A percentile compares a stretch with the other conserved stretches of the same genome.
These are phyloP conservation scores for Perizoma flavofasciatum DNA, from an alignment of 2,888 invertebrate genomes.

Conservation along the genomic window DNA sequence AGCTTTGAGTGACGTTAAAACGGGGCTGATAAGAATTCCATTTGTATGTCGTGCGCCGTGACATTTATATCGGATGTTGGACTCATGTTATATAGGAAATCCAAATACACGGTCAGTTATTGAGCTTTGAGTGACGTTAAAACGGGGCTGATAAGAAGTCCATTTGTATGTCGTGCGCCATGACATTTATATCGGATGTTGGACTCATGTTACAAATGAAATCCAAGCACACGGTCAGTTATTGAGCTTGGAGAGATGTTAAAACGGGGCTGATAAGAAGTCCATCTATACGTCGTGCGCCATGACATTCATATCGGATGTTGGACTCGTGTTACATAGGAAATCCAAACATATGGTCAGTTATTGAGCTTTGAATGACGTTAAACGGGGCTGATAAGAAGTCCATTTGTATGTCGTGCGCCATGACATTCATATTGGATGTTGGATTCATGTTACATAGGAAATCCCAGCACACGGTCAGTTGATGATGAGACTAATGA, in stretches of 20 bases:
- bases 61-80: slow-evolving; percentile 28
- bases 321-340: slow-evolving; percentile 21
- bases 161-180: not conserved
- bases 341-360: slow-evolving; percentile 6
- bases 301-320: slow-evolving; percentile 24
- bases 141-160: too few species aligned
- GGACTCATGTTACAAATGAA: not conserved
- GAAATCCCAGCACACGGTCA: slow-evolving; percentile 25
- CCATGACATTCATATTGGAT: not conserved
- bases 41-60: slow-evolving; percentile 22
- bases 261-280: slow-evolving; percentile 26
- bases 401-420: not conserved
- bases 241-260: too few species aligned
- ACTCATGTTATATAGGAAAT: slow-evolving; percentile 15
- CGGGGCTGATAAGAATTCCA: slow-evolving; percentile 25
- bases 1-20: not conserved
- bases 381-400: too few species aligned
- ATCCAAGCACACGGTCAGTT: slow-evolving; percentile 1
- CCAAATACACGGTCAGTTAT: slow-evolving; percentile 7
- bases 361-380: not conserved
- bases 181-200: not conserved
- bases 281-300: slow-evolving; percentile 24
- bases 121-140: too few species aligned
- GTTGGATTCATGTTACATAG: slow-evolving; percentile 12
- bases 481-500: slow-evolving; percentile 6